These are phyloP conservation scores for Cylloceria caligata DNA, from an alignment of 2,888 invertebrate species.

Conservation along the genomic window DNA sequence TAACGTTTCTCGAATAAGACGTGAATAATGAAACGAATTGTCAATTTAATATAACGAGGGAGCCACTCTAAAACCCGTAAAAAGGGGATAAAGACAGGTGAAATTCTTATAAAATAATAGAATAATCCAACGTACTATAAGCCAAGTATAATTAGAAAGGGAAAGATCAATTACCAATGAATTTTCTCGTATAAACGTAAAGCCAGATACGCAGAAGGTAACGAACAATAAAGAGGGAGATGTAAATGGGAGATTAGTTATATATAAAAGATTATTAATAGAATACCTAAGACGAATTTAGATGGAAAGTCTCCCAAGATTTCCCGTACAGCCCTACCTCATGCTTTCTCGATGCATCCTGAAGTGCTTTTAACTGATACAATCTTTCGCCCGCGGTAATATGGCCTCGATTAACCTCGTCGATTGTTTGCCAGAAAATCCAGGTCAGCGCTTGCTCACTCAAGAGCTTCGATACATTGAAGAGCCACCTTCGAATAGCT, in stretches of 20 bases:
- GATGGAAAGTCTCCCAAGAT: slow-evolving; percentile 47
- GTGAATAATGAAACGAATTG: too few species aligned
- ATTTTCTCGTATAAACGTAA: not conserved
- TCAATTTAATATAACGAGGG: too few species aligned
- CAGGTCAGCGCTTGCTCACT: slow-evolving; percentile 92
- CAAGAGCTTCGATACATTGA: slow-evolving; percentile 90
- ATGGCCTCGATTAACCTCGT: slow-evolving; percentile 97
- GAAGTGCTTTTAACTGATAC: slow-evolving; percentile 98
- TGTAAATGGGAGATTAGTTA: slow-evolving; percentile 23
- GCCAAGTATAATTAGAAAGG: too few species aligned
- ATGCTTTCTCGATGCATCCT: slow-evolving; percentile 93
- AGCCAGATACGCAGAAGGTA: not conserved
- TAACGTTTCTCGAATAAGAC: too few species aligned
- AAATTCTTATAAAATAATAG: not conserved
- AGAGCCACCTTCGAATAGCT: slow-evolving; percentile 94
- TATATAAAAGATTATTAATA: slow-evolving; percentile 43
- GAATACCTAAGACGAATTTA: slow-evolving; percentile 48
- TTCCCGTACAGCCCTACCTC: slow-evolving; percentile 86
- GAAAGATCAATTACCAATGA: not conserved
- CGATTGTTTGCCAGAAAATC: slow-evolving; percentile 97
- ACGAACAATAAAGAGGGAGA: not conserved
- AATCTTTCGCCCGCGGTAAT: slow-evolving; percentile 95
- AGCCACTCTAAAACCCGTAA: not conserved
- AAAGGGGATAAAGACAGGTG: not conserved
- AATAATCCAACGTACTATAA: not conserved